Base-by-base conservation (phyloP, 1,140 invertebrate species). In the Hylaeus anthracinus region DNA sequence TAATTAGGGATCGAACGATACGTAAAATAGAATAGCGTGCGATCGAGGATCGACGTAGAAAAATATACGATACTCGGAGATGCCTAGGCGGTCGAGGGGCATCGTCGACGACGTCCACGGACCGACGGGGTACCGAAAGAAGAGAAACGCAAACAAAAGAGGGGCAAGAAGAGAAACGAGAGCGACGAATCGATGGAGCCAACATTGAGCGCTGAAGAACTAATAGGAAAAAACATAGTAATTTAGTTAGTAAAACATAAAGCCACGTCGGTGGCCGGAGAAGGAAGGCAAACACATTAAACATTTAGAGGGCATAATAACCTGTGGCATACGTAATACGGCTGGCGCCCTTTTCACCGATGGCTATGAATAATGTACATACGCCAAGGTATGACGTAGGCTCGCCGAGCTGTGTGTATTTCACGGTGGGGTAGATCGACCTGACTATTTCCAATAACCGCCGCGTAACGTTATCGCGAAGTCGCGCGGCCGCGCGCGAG, bases 181-280 rank as follows among this genome's bases (percentile, higher is more conserved):
- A 87, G 87, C 83, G 82, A 86, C 88, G 88, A 93, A 93, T 93
- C 92, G 92, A 93, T 93, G 92, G 91, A 90, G 88, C 90, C 88
- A 93, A 93, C 91, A 91, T 93, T 12, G 92, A 93, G 92, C 91
- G 90, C 83, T 86, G 87, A 90, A 88, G 88, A 88, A 90, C 84
- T 88, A 91, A 91, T 91, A 91, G 90, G 91, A 92, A 90, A 91
- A 91, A 93, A 93, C 51, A 93, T 91, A 93, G 92, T 94, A 94
- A 93, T 93, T 94, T 92, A 93, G 92, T 94, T 93, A 93, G 92
- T 94, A 93, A 94, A 94, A 94, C 91, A 93, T 93, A 93, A 94
- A 93, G 92, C 91, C 90, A 90, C 83, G 85, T 87, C 91, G 89
- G 87, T 90, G 90, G 89, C 86, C 89, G 91, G 89, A 90, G 90